Conservation (phyloP, 2,113 vertebrate genomes). For the Hyperopisus bebe region DNA sequence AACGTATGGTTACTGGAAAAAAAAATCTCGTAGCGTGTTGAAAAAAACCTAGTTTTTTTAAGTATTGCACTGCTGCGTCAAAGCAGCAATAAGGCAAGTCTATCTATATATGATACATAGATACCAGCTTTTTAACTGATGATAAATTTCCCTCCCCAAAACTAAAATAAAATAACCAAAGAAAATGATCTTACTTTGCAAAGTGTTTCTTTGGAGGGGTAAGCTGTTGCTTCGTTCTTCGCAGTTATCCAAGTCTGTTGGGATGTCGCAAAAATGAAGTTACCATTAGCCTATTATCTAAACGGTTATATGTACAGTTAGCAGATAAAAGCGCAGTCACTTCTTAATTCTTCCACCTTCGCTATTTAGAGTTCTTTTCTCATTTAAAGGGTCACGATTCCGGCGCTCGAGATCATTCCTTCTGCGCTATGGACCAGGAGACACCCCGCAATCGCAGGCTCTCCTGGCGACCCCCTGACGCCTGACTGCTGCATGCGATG, state of each 20-base stretch:
- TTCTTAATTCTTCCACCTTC: not conserved
- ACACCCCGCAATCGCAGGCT: constrained; percentile 26
- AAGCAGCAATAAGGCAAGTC: not conserved
- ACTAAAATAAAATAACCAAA: not conserved
- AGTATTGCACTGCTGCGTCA: not conserved
- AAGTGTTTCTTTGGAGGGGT: constrained; percentile 1
- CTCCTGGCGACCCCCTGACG: constrained; percentile 31
- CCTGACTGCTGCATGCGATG: constrained; percentile 16
- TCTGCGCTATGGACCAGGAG: constrained; percentile 35
- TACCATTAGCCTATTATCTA: not conserved
- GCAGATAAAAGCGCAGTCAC: not conserved
- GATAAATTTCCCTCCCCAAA: not conserved
- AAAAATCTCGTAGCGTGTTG: not conserved
- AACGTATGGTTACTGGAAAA: not conserved
- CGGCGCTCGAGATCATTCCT: constrained; percentile 8
- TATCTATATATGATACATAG: not conserved
- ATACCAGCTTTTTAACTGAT: not conserved
- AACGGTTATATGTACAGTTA: not conserved
- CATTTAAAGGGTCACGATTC: not conserved
- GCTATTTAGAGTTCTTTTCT: not conserved
- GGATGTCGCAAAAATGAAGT: not conserved
- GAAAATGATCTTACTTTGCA: not conserved
- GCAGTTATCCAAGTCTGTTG: not conserved
- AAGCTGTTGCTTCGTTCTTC: constrained; percentile 13
- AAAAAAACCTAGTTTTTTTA: not conserved